A percentile compares a stretch with the other conserved stretches of the same genome.
Conservation (phyloP, 2,797 vertebrate species). For the Epinephelus awoara region DNA sequence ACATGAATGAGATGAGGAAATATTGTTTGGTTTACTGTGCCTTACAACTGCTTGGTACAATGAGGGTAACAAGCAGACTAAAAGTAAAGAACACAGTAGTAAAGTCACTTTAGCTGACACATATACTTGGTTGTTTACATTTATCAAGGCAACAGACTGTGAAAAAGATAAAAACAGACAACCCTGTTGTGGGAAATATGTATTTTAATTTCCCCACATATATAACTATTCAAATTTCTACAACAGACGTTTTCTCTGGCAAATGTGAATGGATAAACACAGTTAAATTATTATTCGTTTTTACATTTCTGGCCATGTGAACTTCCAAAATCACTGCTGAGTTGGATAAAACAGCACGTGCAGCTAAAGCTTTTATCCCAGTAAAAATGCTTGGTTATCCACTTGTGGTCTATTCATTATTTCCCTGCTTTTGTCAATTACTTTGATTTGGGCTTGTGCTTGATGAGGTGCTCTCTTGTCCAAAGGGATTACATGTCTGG, state of each 20-base stretch:
- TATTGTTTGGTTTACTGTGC: slow-evolving; percentile 55
- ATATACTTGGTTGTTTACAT: slow-evolving; percentile 29
- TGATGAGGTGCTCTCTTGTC: slow-evolving; percentile 87
- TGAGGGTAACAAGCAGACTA: slow-evolving; percentile 50
- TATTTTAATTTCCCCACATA: background rate
- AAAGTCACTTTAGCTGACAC: slow-evolving; percentile 34
- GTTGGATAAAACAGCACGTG: background rate
- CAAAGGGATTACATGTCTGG: slow-evolving; percentile 84
- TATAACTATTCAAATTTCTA: background rate
- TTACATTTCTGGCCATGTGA: background rate
- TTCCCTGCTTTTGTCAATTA: slow-evolving; percentile 85
- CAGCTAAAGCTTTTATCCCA: slow-evolving; percentile 16
- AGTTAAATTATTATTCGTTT: background rate
- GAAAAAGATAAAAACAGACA: slow-evolving; percentile 1
- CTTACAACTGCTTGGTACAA: slow-evolving; percentile 44
- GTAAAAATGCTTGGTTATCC: slow-evolving; percentile 53
- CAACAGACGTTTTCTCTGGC: background rate
- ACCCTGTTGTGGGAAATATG: background rate
- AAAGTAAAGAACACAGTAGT: slow-evolving; percentile 40
- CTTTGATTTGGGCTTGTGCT: slow-evolving; percentile 84
- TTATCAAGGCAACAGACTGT: background rate
- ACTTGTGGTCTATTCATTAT: slow-evolving; percentile 73
- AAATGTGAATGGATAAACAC: background rate
- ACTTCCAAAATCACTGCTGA: slow-evolving; percentile 7
- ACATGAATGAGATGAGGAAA: slow-evolving; percentile 71